Evolutionary conservation across 2,888 invertebrate genomes (phyloP).

Genomic region (Macrosoma leucophasiata): DNA sequence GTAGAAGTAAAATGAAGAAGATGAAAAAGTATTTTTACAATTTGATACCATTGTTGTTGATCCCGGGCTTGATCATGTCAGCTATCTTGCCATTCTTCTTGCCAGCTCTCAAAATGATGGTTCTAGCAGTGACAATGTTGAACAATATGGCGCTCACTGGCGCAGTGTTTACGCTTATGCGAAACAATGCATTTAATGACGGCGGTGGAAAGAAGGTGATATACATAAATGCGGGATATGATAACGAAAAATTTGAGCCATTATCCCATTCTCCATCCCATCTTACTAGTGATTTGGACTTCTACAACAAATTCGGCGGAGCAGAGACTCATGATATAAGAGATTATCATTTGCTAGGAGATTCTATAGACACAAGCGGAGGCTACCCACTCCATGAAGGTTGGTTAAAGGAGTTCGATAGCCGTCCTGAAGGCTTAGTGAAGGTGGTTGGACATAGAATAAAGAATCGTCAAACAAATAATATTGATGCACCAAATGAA

Average conservation of each 20-base stretch:
- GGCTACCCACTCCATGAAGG: constrained; percentile 13
- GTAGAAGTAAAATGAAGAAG: constrained; percentile 52
- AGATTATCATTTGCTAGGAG: constrained; percentile 20
- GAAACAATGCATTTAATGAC: constrained; percentile 76
- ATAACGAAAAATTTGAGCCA: constrained; percentile 50
- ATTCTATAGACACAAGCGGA: constrained; percentile 10
- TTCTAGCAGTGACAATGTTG: constrained; percentile 75
- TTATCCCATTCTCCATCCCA: constrained; percentile 19
- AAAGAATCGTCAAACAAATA: too few relatives aligned
- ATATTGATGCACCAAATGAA: too few relatives aligned
- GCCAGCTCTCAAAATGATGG: constrained; percentile 80
- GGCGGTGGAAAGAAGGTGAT: constrained; percentile 70
- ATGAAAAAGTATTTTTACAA: constrained; percentile 47
- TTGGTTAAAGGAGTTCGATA: constrained; percentile 14
- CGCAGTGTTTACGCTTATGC: constrained; percentile 73
- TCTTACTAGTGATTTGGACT: constrained; percentile 19
- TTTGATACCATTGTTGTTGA: constrained; percentile 71
- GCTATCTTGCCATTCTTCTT: constrained; percentile 80
- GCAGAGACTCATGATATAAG: constrained; percentile 22
- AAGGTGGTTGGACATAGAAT: too few relatives aligned
- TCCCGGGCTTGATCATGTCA: constrained; percentile 79
- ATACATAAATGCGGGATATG: constrained; percentile 75
- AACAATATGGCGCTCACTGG: constrained; percentile 81
- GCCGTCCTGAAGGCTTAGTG: too few relatives aligned
- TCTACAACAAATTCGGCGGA: constrained; percentile 17